Evolutionary conservation across 2,888 invertebrate species (phyloP), one percentile per base, ranked within the genome.

Genomic region (Linnaemya vulpina): DNA sequence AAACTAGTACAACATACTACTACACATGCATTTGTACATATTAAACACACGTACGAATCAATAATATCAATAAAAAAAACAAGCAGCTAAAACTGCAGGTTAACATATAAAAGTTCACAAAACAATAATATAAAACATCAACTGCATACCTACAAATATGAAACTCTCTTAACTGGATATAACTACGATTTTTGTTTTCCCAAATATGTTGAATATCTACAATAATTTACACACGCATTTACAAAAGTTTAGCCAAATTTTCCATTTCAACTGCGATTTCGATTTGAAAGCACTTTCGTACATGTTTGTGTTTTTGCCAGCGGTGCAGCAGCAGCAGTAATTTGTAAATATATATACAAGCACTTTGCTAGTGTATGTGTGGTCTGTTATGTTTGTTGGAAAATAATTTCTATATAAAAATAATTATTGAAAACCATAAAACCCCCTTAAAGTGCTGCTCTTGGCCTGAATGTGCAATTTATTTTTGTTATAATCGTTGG

Each of bases 151-250:
- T 40, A 30, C 40, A 71, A 40, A 25, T 53, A 15, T 11, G 30
- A 46, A 71, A 55, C 60, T 80, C 40, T 49, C 58, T 58, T 73
- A 25, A 13, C 55, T 73, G 79, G 73, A 65, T 65, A 67, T 80
- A 51, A 53, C 63, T 71, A 71, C 51, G 43, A 71, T 78, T 78
- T 78, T 71, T 71, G 78, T 71, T 71, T 78, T 78, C 63, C 70
- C 67, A 80, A 80, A 80, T 74, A 58, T 80, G 73, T 80, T 80
- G 73, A 80, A 67, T 49, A 15, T 5, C 30, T 30, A 30, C 30
- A 30, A 30, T 58, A 35, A 30, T 51, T 35, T 60, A 10, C 13
- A 67, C 1, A 17, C 2, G 49, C 9, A 17, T 76, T 53, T 30
- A 22, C 8, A 53, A 51, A 30, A 62, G 22, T 35, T 60, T 73